A percentile compares a stretch with the other conserved stretches of the same genome.
These are phyloP conservation scores for Oryctolagus cuniculus DNA, from an alignment of 2,113 vertebrate species.

Conservation along the genomic window mOryCun1.1 NC_091435.1:93872001-93872500, in stretches of 20 bases:
- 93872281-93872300: background rate
- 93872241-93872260: background rate
- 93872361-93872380: background rate
- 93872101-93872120: background rate
- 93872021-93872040: slow-evolving; percentile 28
- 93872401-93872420: too few species aligned
- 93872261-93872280: background rate
- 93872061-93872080: background rate
- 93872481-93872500: too few species aligned
- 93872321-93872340: background rate
- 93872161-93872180: slow-evolving; percentile 18
- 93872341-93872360: slow-evolving; percentile 1
- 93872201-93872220: slow-evolving; percentile 20
- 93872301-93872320: slow-evolving; percentile 3
- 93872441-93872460: too few species aligned
- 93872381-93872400: too few species aligned
- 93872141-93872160: slow-evolving; percentile 39
- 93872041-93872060: background rate
- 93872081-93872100: background rate
- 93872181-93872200: slow-evolving; percentile 24
- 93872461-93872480: too few species aligned
- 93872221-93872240: background rate
- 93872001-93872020: slow-evolving; percentile 34
- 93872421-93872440: too few species aligned
- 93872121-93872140: background rate